phyloP scores from a whole-genome alignment of 2,113 vertebrate species.

The Erythrocebus patas region DNA sequence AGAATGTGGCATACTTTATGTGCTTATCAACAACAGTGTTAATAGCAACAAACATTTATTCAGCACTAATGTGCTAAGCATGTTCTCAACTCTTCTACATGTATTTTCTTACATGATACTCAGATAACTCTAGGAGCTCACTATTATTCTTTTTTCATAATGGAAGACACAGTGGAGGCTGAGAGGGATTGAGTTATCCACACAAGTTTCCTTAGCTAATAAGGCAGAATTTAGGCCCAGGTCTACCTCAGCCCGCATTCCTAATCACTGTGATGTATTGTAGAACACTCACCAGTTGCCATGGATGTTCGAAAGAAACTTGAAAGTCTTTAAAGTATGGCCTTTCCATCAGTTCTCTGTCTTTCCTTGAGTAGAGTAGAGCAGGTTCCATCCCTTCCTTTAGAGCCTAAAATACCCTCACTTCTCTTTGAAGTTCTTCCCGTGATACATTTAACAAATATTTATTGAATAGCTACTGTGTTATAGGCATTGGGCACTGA shows the following conservation, averaged over 20 bases:
- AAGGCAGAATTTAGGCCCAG: not conserved
- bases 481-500: not conserved
- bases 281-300: not conserved
- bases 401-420: not conserved
- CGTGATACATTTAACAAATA: not conserved
- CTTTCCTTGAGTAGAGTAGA: not conserved
- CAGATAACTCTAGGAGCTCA: not conserved
- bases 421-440: not conserved
- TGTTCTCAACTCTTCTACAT: not conserved
- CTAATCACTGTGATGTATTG: not conserved
- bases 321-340: not conserved
- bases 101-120: not conserved
- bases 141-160: not conserved
- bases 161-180: not conserved
- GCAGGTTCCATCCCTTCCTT: not conserved
- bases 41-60: not conserved
- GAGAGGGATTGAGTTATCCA: not conserved
- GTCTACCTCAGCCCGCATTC: not conserved
- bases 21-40: not conserved
- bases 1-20: not conserved
- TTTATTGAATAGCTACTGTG: not conserved
- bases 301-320: not conserved
- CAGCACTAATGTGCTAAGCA: not conserved
- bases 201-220: not conserved
- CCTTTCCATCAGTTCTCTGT: not conserved